Base-by-base conservation (phyloP, 64 coral and sea anemone species). In the Montipora cactus region DNA sequence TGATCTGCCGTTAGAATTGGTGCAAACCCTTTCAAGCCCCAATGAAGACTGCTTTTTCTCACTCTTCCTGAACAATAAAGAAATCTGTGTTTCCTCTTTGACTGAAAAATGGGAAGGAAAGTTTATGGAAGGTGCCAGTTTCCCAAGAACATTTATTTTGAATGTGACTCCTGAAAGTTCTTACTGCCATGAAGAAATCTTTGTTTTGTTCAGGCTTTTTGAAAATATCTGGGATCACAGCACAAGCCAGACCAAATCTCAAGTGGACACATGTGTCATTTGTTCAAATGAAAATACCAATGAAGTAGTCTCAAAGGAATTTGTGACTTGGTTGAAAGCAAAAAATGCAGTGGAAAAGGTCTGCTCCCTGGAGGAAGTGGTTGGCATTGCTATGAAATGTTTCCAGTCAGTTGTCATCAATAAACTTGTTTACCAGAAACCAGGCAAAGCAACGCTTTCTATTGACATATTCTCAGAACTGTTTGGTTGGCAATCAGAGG, bases 91-190 rank as follows among this genome's bases (percentile, higher is more conserved):
- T 4, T 49, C 14, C 23, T 67, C 61, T n/a, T 67, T 94, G 50
- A 47, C 55, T 50, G 22, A 81, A 57, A 47, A 72, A 44, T 96
- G 92, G 66, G 87, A 77, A 5, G 50, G 81, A 19, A 90, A 11
- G 74, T 96, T 94, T 55, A 67, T 23, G 57, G 91, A 96, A 62
- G 88, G 78, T 51, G 20, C 4, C 2, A 74, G 91, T 21, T 8
- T 90, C 12, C 95, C 95, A 79, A 90, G 95, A 71, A 59, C 69
- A 76, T 94, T 96, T 59, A 48, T 75, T 59, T 79, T 96, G 22
- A 87, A 90, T 83, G 46, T 81, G 45, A 67, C 67, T 53, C 16
- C 70, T 22, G 5, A 55, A 11, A 48, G 44, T 14, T 47, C 44
- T 52, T 10, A 23, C 8, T 80, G 20, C 6, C 45, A 66, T 47